Evolutionary conservation across 2,888 invertebrate species (phyloP), one percentile per base, ranked within the genome.

Genomic region (Elmis aenea): DNA sequence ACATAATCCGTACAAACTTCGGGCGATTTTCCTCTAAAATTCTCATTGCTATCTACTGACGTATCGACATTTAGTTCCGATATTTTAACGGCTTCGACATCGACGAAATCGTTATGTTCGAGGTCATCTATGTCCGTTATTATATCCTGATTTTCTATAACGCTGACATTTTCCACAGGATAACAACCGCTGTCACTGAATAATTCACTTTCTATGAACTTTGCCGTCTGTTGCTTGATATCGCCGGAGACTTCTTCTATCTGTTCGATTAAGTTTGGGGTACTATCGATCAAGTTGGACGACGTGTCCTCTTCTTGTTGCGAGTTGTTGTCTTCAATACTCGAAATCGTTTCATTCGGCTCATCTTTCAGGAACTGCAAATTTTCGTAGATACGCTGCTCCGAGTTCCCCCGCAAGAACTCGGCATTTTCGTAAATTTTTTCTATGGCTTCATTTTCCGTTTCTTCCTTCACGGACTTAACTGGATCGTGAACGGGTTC

Each of bases 381-480:
- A 8, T 18, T 18, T 8, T 18, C 18, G 18, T 18, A 18, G 18
- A 18, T 18, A 16, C 24, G n/a, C n/a, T n/a, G 23, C 29, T 23
- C n/a, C 11, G 13, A 12, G 15, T 35, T 25, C 25, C 48, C 25
- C 21, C 35, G 45, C 13, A 50, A 33, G 2, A 46, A 23, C 15
- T 45, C 47, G 13, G 51, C 20, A 27, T 55, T 54, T 35, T 54
- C 58, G 34, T 56, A 56, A 30, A 57, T 51, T 8, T 46, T 26
- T 25, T 48, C 48, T n/a, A n/a, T n/a, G n/a, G n/a, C n/a, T 2
- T 29, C 38, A 0, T 37, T 32, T 15, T 42, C 30, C 13, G 33
- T 29, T 8, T 42, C 32, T 13, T 41, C 42, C 11, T 47, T 25
- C 26, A 12, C 11, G 10, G 13, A 5, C 24, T 35, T 34, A 10